Conservation (phyloP, 2,888 invertebrate genomes). For the Cryptus viduatorius region DNA sequence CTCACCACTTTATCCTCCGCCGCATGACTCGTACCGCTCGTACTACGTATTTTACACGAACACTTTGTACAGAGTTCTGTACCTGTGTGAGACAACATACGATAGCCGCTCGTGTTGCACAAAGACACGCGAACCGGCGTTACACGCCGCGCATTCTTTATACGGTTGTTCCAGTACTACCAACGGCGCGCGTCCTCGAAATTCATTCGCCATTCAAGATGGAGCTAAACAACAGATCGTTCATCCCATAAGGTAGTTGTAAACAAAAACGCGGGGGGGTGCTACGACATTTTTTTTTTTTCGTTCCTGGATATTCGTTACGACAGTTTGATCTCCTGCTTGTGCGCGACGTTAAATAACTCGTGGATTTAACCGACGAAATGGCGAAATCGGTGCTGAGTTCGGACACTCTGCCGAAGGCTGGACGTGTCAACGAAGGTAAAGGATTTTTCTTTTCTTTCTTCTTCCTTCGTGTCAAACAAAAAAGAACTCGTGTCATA, state of each 20-base stretch:
- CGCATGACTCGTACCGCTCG: constrained; percentile 21
- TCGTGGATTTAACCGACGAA: constrained; percentile 14
- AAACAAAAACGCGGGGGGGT: constrained; percentile 70
- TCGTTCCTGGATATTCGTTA: not conserved
- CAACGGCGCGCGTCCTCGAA: constrained; percentile 52
- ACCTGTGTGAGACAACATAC: not conserved
- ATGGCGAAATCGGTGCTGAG: constrained; percentile 83
- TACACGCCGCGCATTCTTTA: constrained; percentile 41
- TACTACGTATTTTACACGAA: constrained; percentile 26
- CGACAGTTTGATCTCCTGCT: not conserved
- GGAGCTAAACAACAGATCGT: constrained; percentile 76
- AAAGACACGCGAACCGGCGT: constrained; percentile 23
- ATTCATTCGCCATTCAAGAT: constrained; percentile 74
- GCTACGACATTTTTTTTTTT: not conserved
- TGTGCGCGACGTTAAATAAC: not conserved
- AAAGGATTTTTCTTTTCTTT: constrained; percentile 70
- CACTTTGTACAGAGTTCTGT: not conserved
- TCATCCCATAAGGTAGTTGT: constrained; percentile 75
- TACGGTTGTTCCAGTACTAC: constrained; percentile 51
- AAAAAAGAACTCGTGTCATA: constrained; percentile 32
- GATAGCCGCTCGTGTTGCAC: not conserved
- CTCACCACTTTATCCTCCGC: constrained; percentile 21
- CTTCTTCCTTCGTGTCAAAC: constrained; percentile 30
- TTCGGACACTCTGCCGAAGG: constrained; percentile 87
- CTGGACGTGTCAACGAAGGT: constrained; percentile 90